Evolutionary conservation across 2,113 vertebrate genomes (phyloP), one percentile per base, ranked within the genome.

Genomic region (Pyrgilauda ruficollis): DNA sequence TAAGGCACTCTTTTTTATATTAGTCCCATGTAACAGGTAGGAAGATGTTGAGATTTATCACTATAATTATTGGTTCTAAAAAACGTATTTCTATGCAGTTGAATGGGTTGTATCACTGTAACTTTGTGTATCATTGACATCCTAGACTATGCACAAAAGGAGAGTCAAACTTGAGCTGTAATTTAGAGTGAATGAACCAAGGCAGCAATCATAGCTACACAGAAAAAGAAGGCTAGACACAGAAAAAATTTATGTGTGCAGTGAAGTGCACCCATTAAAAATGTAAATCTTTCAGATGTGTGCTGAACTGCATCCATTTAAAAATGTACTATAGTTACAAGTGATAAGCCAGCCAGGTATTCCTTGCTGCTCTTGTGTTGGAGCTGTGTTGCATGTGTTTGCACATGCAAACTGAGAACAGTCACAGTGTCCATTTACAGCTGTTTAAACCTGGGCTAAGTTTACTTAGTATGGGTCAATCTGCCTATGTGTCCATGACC

Each of bases 401-500:
- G 73, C 83, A 47, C 27, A 10, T 2, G 18, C 59, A 86, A 73
- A 76, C 44, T 8, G 4, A 58, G 24, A n/a, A 70, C 66, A 3
- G 2, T 73, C 63, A 72, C 69, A n/a, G 55, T 1, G 6, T 31
- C 18, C 21, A 0, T 68, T 78, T 93, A 73, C 64, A 77, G 59
- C 77, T 76, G 79, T 86, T 66, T 43, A 79, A 94, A 79, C 75
- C 82, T 66, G 43, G 53, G 31, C 44, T 66, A 62, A 59, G 76
- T 93, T 94, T 94, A 44, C 86, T 72, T 64, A 87, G 76, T n/a
- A 6, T 56, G 73, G 80, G 44, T 81, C 94, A 92, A 81, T 80
- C 91, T 81, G 39, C 56, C 37, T 4, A 1, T 26, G 35, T 59
- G 86, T 74, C 89, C 56, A 0, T 94, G 89, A 80, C 89, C 89